phyloP scores from a whole-genome alignment of 2,113 vertebrate genomes.

The Psilopsiagon aurifrons region DNA sequence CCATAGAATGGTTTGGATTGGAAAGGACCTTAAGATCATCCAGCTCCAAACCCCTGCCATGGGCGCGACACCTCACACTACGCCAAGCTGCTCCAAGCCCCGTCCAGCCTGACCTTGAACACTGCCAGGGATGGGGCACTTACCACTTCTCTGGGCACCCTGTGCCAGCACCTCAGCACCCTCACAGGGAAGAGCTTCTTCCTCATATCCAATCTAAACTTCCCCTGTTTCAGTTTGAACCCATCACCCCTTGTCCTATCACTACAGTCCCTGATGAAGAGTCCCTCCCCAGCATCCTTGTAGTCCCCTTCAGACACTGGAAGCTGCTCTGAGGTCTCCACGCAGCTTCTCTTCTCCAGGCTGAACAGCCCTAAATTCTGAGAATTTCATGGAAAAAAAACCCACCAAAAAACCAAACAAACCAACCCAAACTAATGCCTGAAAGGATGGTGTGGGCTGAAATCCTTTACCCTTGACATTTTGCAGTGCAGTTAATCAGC shows the following conservation, averaged over 20 bases:
- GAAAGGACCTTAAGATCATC: not conserved
- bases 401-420: not conserved
- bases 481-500: not conserved
- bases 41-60: not conserved
- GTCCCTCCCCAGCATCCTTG: not conserved
- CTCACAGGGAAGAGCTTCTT: not conserved
- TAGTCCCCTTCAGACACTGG: not conserved
- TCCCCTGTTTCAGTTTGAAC: not conserved
- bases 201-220: not conserved
- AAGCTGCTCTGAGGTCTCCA: not conserved
- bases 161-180: not conserved
- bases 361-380: not conserved
- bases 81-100: not conserved
- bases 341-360: not conserved
- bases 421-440: not conserved
- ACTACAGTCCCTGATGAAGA: not conserved
- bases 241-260: not conserved
- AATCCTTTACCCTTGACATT: not conserved
- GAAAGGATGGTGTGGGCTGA: not conserved
- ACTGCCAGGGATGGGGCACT: not conserved
- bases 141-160: not conserved
- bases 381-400: not conserved
- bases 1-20: not conserved
- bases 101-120: not conserved
- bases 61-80: not conserved